phyloP scores from a whole-genome alignment of 2,888 invertebrate genomes.

The Falcaria lacertinaria region DNA sequence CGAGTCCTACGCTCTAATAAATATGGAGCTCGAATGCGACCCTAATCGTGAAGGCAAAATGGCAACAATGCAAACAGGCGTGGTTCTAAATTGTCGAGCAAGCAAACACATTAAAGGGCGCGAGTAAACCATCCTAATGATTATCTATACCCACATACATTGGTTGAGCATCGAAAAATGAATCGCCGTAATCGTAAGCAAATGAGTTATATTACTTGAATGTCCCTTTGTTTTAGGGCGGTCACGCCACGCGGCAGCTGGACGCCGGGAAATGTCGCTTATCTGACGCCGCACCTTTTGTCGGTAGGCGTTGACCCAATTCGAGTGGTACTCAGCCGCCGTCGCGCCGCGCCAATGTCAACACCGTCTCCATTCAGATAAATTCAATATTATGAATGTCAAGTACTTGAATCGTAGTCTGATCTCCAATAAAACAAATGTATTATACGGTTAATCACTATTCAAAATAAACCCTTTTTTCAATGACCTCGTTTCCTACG shows the following conservation, averaged over 20 bases:
- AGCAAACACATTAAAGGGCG: constrained; percentile 74
- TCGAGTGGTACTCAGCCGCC: constrained; percentile 59
- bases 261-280: constrained; percentile 70
- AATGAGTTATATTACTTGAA: constrained; percentile 61
- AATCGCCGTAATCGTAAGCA: constrained; percentile 54
- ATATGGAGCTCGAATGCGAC: constrained; percentile 72
- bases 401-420: constrained; percentile 7
- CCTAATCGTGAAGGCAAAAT: constrained; percentile 76
- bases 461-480: constrained; percentile 2
- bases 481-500: constrained; percentile 13
- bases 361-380: constrained; percentile 54
- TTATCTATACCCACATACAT: constrained; percentile 56
- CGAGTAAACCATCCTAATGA: constrained; percentile 68
- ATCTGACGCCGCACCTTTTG: constrained; percentile 76
- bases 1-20: constrained; percentile 72
- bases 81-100: constrained; percentile 72
- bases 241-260: constrained; percentile 61
- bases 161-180: constrained; percentile 47
- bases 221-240: constrained; percentile 69
- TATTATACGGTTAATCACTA: constrained; percentile 1
- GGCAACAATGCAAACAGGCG: constrained; percentile 75
- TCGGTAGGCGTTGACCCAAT: constrained; percentile 74
- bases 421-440: neutral
- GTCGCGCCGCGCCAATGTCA: constrained; percentile 37
- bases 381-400: constrained; percentile 35